Percentiles rank a stretch among this genome's conserved stretches.
Conservation (phyloP, 2,888 invertebrate genomes). For the Cheilosia soror region DNA sequence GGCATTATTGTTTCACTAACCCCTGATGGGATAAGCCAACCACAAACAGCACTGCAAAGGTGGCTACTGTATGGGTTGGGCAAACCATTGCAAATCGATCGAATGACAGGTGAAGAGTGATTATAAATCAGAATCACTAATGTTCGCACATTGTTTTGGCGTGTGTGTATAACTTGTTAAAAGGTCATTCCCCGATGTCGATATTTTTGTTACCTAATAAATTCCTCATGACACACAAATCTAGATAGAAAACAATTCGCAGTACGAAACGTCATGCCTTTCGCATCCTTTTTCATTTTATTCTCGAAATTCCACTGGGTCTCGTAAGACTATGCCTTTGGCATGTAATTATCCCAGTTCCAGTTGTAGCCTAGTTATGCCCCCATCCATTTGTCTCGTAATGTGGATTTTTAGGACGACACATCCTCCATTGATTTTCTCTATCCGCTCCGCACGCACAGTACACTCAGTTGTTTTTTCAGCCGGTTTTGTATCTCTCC, state of each 20-base stretch:
- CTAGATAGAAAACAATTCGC: background rate
- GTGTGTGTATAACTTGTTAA: background rate
- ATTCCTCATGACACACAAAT: background rate
- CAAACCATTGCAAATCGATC: conserved; percentile 27
- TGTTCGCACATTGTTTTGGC: background rate
- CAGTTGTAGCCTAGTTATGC: conserved; percentile 36
- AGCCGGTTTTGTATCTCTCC: background rate
- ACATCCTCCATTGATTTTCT: conserved; percentile 60
- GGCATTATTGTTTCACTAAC: conserved; percentile 5
- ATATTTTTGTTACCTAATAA: background rate
- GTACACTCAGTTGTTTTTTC: conserved; percentile 1
- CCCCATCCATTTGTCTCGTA: conserved; percentile 6
- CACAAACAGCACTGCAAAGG: background rate
- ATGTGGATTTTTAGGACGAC: conserved; percentile 51
- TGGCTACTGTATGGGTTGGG: background rate
- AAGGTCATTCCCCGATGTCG: background rate
- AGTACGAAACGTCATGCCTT: background rate
- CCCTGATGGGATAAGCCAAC: conserved; percentile 3
- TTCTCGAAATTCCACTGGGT: background rate
- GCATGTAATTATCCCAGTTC: conserved; percentile 39
- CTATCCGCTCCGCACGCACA: background rate
- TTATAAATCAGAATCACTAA: conserved; percentile 27
- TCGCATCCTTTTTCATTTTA: background rate
- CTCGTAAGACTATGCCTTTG: conserved; percentile 26
- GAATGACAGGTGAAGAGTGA: background rate